These are phyloP conservation scores for Oryzias sinensis DNA, from an alignment of 2,797 vertebrate genomes.

Conservation along the genomic window DNA sequence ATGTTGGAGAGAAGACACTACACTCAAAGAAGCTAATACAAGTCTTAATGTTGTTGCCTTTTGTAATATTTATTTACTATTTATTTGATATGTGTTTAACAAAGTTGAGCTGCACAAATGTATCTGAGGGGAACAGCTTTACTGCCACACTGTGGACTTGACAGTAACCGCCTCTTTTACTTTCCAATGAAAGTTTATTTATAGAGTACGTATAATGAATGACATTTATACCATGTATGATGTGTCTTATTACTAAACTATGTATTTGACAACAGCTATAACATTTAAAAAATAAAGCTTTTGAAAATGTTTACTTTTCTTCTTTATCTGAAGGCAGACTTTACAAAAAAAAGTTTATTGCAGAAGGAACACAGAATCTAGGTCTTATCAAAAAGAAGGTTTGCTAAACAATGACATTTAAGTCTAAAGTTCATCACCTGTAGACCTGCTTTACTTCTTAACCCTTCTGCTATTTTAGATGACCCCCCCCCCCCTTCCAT, in stretches of 20 bases:
- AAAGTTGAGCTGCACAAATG: conserved; percentile 29
- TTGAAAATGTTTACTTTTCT: not conserved
- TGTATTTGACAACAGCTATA: conserved; percentile 23
- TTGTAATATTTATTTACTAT: conserved; percentile 68
- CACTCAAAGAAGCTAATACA: conserved; percentile 26
- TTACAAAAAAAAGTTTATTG: not conserved
- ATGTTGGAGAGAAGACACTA: conserved; percentile 72
- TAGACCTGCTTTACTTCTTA: not conserved
- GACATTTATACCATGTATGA: conserved; percentile 60
- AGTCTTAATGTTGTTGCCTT: conserved; percentile 24
- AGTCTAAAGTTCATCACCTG: conserved; percentile 2
- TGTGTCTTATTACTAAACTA: conserved; percentile 27
- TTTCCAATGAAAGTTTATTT: conserved; percentile 39
- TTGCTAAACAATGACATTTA: not conserved
- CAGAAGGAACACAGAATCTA: not conserved
- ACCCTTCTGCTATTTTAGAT: too few relatives aligned
- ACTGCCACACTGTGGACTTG: conserved; percentile 54
- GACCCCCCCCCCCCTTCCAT: too few relatives aligned
- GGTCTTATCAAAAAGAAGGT: not conserved
- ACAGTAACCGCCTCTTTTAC: conserved; percentile 3
- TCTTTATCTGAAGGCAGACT: conserved; percentile 10
- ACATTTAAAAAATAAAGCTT: conserved; percentile 4
- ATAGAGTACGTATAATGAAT: conserved; percentile 26
- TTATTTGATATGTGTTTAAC: conserved; percentile 38
- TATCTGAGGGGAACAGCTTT: conserved; percentile 54